Conservation (phyloP, 2,797 vertebrate species). For the Neosilurus hyrtlii region DNA sequence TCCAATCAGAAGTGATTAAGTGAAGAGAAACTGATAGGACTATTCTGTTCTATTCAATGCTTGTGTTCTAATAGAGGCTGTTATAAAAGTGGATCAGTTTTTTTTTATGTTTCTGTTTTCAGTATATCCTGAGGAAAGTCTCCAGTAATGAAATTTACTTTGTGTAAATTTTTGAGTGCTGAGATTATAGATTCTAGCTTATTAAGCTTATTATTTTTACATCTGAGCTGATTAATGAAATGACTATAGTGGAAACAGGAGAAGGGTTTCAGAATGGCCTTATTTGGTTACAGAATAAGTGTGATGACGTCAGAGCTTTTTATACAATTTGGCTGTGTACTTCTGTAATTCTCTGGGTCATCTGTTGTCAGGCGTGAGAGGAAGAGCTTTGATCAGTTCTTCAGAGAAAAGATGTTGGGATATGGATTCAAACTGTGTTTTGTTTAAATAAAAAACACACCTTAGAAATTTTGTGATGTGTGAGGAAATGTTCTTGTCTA, state of each 20-base stretch:
- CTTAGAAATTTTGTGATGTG: background rate
- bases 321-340: background rate
- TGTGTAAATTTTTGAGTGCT: background rate
- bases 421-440: background rate
- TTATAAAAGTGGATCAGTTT: slow-evolving; percentile 1
- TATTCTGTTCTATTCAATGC: background rate
- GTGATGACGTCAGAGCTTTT: slow-evolving; percentile 8
- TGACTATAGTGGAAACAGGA: slow-evolving; percentile 7
- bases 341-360: background rate
- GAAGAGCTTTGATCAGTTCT: background rate
- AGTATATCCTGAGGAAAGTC: background rate
- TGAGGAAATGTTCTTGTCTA: background rate
- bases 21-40: background rate
- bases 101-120: slow-evolving; percentile 4
- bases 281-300: slow-evolving; percentile 21
- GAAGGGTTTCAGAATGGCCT: slow-evolving; percentile 1
- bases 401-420: background rate
- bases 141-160: slow-evolving; percentile 13
- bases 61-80: background rate
- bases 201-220: slow-evolving; percentile 15
- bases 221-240: slow-evolving; percentile 16
- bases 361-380: background rate
- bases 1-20: background rate
- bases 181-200: slow-evolving; percentile 9
- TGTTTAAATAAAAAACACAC: background rate